phyloP scores from a whole-genome alignment of 2,797 vertebrate species.

The Pseudochirops cupreus region DNA sequence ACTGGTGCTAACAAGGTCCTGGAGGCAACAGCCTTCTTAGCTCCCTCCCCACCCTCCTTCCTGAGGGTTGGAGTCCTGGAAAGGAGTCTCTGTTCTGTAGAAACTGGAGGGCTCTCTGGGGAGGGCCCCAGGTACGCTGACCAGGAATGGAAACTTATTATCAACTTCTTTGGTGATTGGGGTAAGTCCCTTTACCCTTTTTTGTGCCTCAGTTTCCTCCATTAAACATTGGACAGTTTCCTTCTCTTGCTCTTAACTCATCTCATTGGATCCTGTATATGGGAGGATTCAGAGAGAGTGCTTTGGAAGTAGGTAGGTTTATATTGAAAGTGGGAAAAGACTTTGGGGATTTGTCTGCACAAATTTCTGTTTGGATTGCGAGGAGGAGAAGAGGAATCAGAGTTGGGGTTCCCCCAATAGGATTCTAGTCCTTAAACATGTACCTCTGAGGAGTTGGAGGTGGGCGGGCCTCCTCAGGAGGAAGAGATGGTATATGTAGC shows the following conservation, averaged over 20 bases:
- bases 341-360: background rate
- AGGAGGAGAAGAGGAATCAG: background rate
- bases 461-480: background rate
- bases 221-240: background rate
- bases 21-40: background rate
- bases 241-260: background rate
- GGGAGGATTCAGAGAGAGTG: background rate
- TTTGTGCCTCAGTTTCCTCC: slow-evolving; percentile 6
- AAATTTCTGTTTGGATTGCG: background rate
- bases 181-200: slow-evolving; percentile 57
- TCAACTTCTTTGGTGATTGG: slow-evolving; percentile 15
- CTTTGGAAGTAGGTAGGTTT: background rate
- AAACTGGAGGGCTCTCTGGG: background rate
- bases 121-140: too few species aligned
- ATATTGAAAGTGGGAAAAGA: background rate
- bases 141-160: background rate
- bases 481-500: slow-evolving; percentile 26
- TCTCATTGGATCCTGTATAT: background rate
- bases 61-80: background rate
- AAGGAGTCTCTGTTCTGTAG: background rate
- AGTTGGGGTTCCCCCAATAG: background rate
- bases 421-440: background rate
- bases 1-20: background rate
- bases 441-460: background rate
- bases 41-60: background rate